A percentile compares a stretch with the other conserved stretches of the same genome.
phyloP scores from a whole-genome alignment of 2,888 invertebrate species.

The Mythimna loreyi region DNA sequence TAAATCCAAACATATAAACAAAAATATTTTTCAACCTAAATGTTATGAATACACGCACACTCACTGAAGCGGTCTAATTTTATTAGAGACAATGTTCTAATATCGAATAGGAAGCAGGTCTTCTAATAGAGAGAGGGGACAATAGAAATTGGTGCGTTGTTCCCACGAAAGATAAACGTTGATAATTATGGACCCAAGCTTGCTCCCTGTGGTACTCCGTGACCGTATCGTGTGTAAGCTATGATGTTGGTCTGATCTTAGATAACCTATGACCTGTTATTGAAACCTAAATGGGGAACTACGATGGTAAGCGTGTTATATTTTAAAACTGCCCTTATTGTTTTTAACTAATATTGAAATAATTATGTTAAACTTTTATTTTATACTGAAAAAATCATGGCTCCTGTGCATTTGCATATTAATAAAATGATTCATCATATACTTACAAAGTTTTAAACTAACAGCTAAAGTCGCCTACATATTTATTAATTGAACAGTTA shows the following conservation, averaged over 20 bases:
- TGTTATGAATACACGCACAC: conserved; percentile 1
- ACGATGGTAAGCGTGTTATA: conserved; percentile 55
- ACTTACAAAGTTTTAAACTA: background rate
- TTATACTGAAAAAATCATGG: background rate
- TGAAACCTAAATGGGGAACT: conserved; percentile 70
- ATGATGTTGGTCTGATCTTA: conserved; percentile 68
- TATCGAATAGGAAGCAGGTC: conserved; percentile 24
- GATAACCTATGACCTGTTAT: conserved; percentile 79
- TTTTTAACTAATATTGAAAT: background rate
- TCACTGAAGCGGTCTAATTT: conserved; percentile 22
- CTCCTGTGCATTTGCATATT: background rate
- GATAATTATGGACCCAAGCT: conserved; percentile 50
- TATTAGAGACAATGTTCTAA: conserved; percentile 13
- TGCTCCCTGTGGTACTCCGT: conserved; percentile 65
- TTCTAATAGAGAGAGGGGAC: conserved; percentile 20
- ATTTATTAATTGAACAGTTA: no score
- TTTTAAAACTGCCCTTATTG: conserved; percentile 1
- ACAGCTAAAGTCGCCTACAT: no score
- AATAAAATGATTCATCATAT: background rate
- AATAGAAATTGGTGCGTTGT: conserved; percentile 43
- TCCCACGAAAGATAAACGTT: conserved; percentile 38
- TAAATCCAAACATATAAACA: background rate
- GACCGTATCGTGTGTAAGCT: conserved; percentile 62
- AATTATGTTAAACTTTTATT: background rate
- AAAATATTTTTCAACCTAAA: conserved; percentile 16